Conservation (phyloP, 2,888 invertebrate genomes). For the Lithophane ornitopus region DNA sequence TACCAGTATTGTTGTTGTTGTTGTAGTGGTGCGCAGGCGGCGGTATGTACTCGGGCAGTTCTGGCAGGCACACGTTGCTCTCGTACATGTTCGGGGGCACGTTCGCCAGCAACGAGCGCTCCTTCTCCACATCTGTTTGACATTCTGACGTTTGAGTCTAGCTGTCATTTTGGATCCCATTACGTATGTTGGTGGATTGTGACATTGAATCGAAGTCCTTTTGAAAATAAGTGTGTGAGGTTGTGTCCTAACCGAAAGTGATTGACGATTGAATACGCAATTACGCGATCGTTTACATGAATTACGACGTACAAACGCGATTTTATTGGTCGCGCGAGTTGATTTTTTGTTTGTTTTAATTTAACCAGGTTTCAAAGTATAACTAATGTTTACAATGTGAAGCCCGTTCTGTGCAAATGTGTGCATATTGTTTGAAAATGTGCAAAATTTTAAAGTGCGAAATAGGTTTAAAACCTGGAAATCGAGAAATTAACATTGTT, state of each 20-base stretch:
- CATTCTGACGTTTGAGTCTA: slow-evolving; percentile 35
- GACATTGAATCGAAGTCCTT: neutral
- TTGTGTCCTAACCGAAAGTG: neutral
- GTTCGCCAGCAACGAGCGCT: slow-evolving; percentile 93
- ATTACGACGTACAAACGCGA: neutral
- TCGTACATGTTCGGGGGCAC: slow-evolving; percentile 95
- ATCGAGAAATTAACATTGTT: neutral
- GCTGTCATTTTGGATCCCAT: neutral
- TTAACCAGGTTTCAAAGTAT: neutral
- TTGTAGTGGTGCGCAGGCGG: slow-evolving; percentile 91
- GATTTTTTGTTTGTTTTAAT: neutral
- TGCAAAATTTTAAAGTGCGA: neutral
- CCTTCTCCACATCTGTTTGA: slow-evolving; percentile 94
- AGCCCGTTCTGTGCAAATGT: neutral
- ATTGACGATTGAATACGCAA: neutral
- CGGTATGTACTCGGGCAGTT: slow-evolving; percentile 93
- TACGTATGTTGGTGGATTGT: neutral
- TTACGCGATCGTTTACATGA: neutral
- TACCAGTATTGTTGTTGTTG: slow-evolving; percentile 90
- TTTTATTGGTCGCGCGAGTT: neutral
- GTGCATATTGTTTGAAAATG: neutral
- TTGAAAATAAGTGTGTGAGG: neutral
- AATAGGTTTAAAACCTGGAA: neutral
- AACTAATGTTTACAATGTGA: neutral
- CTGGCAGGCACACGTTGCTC: slow-evolving; percentile 94